Evolutionary conservation across 64 coral and sea anemone species (phyloP), one percentile per base, ranked within the genome.

Genomic region (Cladopsammia gracilis): DNA sequence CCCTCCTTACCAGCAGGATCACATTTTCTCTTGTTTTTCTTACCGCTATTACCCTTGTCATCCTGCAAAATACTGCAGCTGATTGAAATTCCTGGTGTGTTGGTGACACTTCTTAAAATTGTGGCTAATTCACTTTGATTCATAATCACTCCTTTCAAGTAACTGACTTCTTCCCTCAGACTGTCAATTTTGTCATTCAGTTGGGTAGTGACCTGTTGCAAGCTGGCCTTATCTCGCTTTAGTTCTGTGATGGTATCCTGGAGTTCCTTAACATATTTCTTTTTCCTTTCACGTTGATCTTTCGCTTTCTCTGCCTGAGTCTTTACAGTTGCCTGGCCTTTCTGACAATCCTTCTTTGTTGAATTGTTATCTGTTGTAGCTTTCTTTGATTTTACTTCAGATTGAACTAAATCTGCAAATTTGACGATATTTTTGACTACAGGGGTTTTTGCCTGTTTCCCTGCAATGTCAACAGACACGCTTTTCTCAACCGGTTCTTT

Each of bases 111-210:
- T 26, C 84, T 95, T 57, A 96, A 76, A 73, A 98, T 90, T 45
- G 67, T 82, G 53, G 97, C 84, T 12, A 98, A 62, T 58, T 95
- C 90, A 71, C 97, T 98, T 77, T 98, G 71, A 73, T 94, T 98
- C 3, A 67, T 9, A 45, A 98, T 93, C 26, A 98, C 94, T 20
- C 94, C 87, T 76, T 98, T 95, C 46, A 98, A 74, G 86, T 96
- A 98, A 2, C 73, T 75, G 53, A 98, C 75, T 81, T 98, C 90
- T 3, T 86, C 64, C 48, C 69, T 24, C 5, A 98, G 15, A 50
- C 64, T 68, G 87, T 90, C 85, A 5, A 98, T 44, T 62, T 58
- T 87, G 13, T 73, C 85, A 10, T 53, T 43, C 4, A 71, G 48
- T 50, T 64, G 56, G 4, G 43, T 18, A 15, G 6, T 72, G 56